phyloP scores from a whole-genome alignment of 1,140 invertebrate genomes.

The Brachionus angularis region DNA sequence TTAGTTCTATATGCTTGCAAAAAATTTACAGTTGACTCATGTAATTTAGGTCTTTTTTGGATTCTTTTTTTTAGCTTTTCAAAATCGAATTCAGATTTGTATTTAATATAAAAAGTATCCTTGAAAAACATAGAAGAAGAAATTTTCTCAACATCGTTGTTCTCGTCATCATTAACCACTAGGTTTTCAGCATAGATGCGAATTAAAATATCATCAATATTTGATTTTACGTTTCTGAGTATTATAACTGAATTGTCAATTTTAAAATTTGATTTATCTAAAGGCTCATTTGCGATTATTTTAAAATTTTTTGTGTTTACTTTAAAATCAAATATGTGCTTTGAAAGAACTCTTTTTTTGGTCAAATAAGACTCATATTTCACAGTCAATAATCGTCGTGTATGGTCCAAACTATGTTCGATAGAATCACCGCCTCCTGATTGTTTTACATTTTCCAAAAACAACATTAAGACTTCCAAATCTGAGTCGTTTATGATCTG shows the following conservation, averaged over 20 bases:
- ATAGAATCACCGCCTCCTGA: constrained; percentile 13
- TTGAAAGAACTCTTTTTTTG: not conserved
- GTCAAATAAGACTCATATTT: not conserved
- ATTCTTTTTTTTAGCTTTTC: not conserved
- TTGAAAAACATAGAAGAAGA: not conserved
- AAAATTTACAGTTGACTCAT: not conserved
- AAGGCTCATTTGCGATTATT: constrained; percentile 2
- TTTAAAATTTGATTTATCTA: not conserved
- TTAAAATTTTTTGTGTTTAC: not conserved
- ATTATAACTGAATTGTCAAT: not conserved
- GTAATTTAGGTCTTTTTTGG: not conserved
- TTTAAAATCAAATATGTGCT: not conserved
- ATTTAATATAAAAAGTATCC: constrained; percentile 8
- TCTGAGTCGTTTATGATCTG: not conserved
- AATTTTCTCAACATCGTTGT: not conserved
- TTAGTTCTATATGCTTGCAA: not conserved
- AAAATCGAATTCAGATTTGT: constrained; percentile 1
- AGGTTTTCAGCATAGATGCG: constrained; percentile 28
- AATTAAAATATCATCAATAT: no score
- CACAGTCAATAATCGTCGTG: not conserved
- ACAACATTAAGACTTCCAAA: constrained; percentile 4
- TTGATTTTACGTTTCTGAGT: not conserved
- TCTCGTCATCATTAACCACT: constrained; percentile 12
- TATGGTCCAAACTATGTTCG: not conserved
- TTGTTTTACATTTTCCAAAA: constrained; percentile 17